Conservation (phyloP, 2,113 vertebrate genomes). For the Saccopteryx bilineata region DNA sequence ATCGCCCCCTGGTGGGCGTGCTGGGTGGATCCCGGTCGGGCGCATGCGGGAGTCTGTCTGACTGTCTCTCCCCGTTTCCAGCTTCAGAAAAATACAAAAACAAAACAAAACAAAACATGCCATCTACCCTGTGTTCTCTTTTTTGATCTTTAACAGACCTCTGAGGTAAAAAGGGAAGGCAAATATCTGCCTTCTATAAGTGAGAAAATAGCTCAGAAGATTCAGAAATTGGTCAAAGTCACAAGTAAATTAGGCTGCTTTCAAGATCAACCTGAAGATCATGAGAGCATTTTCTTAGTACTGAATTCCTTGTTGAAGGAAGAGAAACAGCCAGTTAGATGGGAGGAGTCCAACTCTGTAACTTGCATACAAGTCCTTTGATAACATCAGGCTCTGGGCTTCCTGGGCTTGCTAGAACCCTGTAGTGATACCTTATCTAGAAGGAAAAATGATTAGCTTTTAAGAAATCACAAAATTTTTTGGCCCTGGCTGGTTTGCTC, state of each 20-base stretch:
- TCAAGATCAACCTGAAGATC: not conserved
- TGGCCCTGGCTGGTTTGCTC: too few relatives aligned
- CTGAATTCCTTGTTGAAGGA: slow-evolving; percentile 10
- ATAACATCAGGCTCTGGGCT: slow-evolving; percentile 3
- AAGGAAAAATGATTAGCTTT: slow-evolving; percentile 45
- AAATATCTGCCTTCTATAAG: not conserved
- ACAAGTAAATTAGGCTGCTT: not conserved
- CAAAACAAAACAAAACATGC: too few relatives aligned
- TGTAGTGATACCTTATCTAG: not conserved
- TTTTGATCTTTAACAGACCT: not conserved
- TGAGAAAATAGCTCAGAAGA: slow-evolving; percentile 48
- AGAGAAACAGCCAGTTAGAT: not conserved
- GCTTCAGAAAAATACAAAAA: too few relatives aligned
- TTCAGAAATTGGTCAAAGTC: slow-evolving; percentile 21
- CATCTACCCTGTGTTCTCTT: not conserved
- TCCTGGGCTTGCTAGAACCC: not conserved
- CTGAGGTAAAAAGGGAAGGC: not conserved
- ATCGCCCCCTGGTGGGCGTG: too few relatives aligned
- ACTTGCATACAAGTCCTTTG: not conserved
- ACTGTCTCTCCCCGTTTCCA: too few relatives aligned
- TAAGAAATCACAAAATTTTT: slow-evolving; percentile 33
- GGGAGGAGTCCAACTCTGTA: not conserved
- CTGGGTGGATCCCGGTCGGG: too few relatives aligned
- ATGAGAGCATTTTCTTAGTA: slow-evolving; percentile 29
- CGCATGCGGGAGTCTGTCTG: too few relatives aligned